A percentile compares a stretch with the other conserved stretches of the same genome.
These are phyloP conservation scores for Ctenosaura bakeri DNA, from an alignment of 2,797 vertebrate genomes.

Conservation along the genomic window DNA sequence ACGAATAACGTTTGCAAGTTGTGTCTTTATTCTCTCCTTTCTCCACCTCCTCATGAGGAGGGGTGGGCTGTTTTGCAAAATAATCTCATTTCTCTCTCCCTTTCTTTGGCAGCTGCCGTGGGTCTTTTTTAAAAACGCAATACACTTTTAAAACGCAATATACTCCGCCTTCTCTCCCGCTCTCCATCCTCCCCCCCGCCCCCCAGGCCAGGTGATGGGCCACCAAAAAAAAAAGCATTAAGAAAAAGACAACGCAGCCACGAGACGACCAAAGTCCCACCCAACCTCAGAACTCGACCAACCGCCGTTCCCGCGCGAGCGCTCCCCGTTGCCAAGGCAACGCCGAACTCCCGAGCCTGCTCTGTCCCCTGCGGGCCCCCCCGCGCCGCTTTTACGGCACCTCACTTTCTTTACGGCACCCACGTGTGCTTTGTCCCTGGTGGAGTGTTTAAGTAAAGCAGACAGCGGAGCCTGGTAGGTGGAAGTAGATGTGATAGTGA, in stretches of 20 bases:
- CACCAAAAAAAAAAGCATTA: too few species aligned
- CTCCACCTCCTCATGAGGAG: neutral
- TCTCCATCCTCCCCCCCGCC: neutral
- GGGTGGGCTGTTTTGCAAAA: too few species aligned
- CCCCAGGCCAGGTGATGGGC: neutral
- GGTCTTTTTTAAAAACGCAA: neutral
- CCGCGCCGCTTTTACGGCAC: neutral
- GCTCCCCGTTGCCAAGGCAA: constrained; percentile 8
- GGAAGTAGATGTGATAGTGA: too few species aligned
- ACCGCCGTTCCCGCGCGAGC: too few species aligned
- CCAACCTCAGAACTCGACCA: too few species aligned
- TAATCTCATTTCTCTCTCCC: neutral
- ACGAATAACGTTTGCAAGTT: neutral
- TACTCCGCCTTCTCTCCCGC: too few species aligned
- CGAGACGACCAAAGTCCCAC: neutral
- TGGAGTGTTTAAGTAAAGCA: neutral
- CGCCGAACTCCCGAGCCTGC: neutral
- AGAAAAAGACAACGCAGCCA: neutral
- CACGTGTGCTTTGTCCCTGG: neutral
- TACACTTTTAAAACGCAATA: too few species aligned
- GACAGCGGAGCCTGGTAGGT: too few species aligned
- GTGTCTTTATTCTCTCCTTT: neutral
- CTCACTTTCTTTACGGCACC: constrained; percentile 13
- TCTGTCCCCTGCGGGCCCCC: too few species aligned
- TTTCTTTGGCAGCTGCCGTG: neutral